phyloP scores from a whole-genome alignment of 2,797 vertebrate genomes.

The Scomberomorus guttatus region DNA sequence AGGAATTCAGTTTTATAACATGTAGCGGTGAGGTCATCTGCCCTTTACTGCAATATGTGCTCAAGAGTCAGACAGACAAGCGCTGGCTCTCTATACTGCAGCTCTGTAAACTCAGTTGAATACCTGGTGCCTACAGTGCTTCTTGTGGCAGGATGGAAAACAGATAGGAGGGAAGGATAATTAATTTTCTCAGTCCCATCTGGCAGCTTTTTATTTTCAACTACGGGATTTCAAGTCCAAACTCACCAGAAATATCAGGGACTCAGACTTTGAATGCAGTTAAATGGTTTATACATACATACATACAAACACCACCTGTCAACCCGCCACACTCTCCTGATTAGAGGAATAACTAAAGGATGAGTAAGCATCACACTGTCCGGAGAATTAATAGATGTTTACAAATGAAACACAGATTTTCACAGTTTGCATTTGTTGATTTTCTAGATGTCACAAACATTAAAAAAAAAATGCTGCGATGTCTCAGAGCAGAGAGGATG shows the following conservation, averaged over 20 bases:
- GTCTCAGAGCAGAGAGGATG: not conserved
- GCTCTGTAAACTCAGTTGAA: conserved; percentile 25
- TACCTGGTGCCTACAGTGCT: conserved; percentile 17
- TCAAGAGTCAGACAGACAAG: conserved; percentile 9
- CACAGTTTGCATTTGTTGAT: not conserved
- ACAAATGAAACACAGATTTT: not conserved
- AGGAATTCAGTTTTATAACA: not conserved
- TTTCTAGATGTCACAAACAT: conserved; percentile 4
- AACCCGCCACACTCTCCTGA: not conserved
- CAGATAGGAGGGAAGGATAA: conserved; percentile 40
- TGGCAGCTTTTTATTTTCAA: conserved; percentile 49
- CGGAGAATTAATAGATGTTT: conserved; percentile 1
- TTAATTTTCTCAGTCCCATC: conserved; percentile 52
- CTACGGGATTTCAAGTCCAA: conserved; percentile 31
- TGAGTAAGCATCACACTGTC: not conserved
- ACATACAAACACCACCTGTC: conserved; percentile 1
- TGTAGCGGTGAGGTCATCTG: not conserved
- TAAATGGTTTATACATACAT: not conserved
- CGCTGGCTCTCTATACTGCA: not conserved
- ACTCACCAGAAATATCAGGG: conserved; percentile 9
- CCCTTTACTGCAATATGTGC: conserved; percentile 10
- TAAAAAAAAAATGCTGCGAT: not conserved
- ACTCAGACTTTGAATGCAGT: conserved; percentile 2
- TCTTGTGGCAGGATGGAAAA: conserved; percentile 41
- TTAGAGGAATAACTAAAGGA: not conserved